Evolutionary conservation across 2,888 invertebrate genomes (phyloP), one percentile per base, ranked within the genome.

Genomic region (Meandrusa payeni): DNA sequence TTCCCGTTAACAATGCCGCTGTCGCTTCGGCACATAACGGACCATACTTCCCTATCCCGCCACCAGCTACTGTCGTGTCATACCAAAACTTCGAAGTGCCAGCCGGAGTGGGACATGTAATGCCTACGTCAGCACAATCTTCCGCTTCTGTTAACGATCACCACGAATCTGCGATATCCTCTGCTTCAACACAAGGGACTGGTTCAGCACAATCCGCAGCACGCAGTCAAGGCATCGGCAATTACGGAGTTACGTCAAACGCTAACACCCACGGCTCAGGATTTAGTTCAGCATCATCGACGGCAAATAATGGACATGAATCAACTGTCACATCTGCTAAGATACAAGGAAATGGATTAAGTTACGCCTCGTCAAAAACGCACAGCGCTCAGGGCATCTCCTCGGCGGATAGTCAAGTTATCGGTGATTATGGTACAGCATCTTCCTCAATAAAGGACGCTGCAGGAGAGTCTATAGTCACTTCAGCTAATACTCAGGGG

Each of bases 71-170:
- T 5, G 59, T 83, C 36, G 59, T 81, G 47, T 64, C 82, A 3
- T 83, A 85, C 56, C 80, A 85, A 50, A 76, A 76, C 61, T 74
- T 75, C 33, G 71, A 66, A 42, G 54, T 55, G 0, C 76, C 75
- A 7, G 52, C 60, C 37, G 64, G 59, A 23, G 52, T 61, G 5
- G 58, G 47, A 39, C 66, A 66, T 41, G 59, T 61, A 36, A 29
- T 60, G 5, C 40, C 64, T 45, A 58, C 59, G 22, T 45, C 53
- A 10, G 82, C 80, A 3, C 61, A 79, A 38, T 80, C 82, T 0
- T 61, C 68, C 2, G 78, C 81, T 27, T 39, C 53, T 17, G 47
- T 59, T 28, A 69, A 77, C 48, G 75, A 69, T 2, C 55, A 55
- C 22, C 61, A 63, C 1, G 78, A 77, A 20, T 60, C 70, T 0